Conservation (phyloP, 1,140 invertebrate species). For the Apocrypta bakeri region DNA sequence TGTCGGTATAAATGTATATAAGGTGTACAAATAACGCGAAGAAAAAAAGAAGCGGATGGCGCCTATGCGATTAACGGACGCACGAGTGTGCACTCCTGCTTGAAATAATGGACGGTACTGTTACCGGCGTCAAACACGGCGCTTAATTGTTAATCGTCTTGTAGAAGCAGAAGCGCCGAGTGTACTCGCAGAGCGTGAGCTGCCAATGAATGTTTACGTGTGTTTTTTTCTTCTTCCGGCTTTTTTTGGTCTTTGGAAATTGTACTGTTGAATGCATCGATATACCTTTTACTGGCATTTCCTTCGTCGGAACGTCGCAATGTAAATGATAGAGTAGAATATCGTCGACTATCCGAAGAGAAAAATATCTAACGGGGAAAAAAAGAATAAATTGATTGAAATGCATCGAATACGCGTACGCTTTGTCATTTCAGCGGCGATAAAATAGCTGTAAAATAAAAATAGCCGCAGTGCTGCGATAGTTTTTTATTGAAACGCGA, state of each 20-base stretch:
- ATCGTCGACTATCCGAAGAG: too few species aligned
- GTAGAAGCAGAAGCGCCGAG: neutral
- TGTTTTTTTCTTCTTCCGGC: neutral
- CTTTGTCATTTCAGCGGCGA: neutral
- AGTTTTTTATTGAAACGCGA: neutral
- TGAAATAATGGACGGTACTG: slow-evolving; percentile 66
- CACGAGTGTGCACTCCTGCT: slow-evolving; percentile 53
- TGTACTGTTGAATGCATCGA: too few species aligned
- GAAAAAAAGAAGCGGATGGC: neutral
- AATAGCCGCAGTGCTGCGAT: neutral
- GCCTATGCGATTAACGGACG: slow-evolving; percentile 48
- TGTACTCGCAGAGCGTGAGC: neutral
- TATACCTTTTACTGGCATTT: too few species aligned
- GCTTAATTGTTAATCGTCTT: slow-evolving; percentile 37
- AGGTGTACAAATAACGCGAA: neutral
- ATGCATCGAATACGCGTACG: neutral
- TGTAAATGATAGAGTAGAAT: too few species aligned
- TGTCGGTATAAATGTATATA: slow-evolving; percentile 49
- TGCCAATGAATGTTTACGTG: neutral
- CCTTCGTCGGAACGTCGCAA: too few species aligned
- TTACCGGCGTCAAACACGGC: slow-evolving; percentile 52
- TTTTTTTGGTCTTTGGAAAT: too few species aligned
- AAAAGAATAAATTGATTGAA: neutral
- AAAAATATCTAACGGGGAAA: neutral
- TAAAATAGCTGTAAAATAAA: neutral